Base-by-base conservation (phyloP, 2,113 vertebrate species). In the Bujurquina vittata region DNA sequence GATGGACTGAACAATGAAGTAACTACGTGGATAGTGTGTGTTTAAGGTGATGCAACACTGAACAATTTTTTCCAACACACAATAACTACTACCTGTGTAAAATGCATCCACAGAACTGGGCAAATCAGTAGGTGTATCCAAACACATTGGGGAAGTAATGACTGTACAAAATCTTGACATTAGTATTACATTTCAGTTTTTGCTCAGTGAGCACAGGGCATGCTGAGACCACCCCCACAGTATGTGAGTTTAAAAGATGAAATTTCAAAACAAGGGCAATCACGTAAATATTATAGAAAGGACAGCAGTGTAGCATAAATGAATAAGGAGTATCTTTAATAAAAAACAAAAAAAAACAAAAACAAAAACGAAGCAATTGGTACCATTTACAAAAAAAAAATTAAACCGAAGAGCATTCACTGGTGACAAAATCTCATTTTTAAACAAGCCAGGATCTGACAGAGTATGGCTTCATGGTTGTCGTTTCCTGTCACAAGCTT, bases 141-240 rank as follows among this genome's bases (percentile, higher is more conserved):
- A 72, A 85, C 59, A 87, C 67, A 89, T 7, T 49, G 37, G 58
- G 62, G 77, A 84, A 75, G 69, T 74, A 84, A 85, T 78, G 11
- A 75, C 83, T 91, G 77, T 91, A 90, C 92, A 93, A 86, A 77
- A 81, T 89, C 35, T 87, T 90, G 60, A 88, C 77, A 85, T 85
- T 79, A 79, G 63, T 80, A 78, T 82, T 63, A 86, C 77, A 80
- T 84, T 83, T 90, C 31, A 59, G 52, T 63, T 86, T 88, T 80
- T 86, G 23, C 79, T 82, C 59, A 63, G 59, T 46, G 57, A 58
- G 84, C 22, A 4, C 54, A 77, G 62, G 76, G 22, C 79, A 57
- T 23, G 59, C 59, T 2, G 37, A 83, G 80, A 77, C 61, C 65
- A 33, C 18, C 26, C 55, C 43, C 58, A 77, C 22, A 35, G 9